Base-by-base conservation (phyloP, 2,113 vertebrate species). In the Vidua chalybeata region DNA sequence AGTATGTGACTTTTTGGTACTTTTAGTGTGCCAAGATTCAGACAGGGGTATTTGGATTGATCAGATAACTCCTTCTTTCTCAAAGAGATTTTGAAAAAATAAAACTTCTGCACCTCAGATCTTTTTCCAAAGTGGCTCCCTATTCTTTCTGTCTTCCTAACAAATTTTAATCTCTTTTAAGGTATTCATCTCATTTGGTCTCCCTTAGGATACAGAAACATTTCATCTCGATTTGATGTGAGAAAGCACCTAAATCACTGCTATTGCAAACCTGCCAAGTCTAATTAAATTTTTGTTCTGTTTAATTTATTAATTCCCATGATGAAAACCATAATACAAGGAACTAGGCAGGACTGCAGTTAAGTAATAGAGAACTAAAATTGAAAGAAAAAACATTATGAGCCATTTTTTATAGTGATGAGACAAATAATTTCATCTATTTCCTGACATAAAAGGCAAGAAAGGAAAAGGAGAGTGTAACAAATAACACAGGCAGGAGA, bases 341-440 rank as follows among this genome's bases (percentile, higher is more conserved):
- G 85, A 83, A 68, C 33, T 46, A 90, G 63, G 43, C 28, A 75
- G 72, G 61, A 24, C 54, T 91, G 79, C 59, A 72, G 64, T 84
- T 87, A 90, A 91, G 84, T 82, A 95, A 91, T 61, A 90, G 90
- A 90, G 84, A 93, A 72, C 39, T 41, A 35, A 58, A 81, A 69
- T 15, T 43, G 74, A 87, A 73, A 95, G 83, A 54, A 79, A 79
- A 90, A 96, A 48, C 61, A 93, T 71, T 83, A 46, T 90, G 88
- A 94, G 80, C 59, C 39, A 24, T 75, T 89, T 64, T 91, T 90
- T 83, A 79, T 79, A 92, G 77, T 69, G 75, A 92, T 2, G 46
- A 87, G 86, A 85, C 56, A 90, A 96, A 96, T 94, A 61, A 95
- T 93, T 97, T 96, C 62, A 93, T 96, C 95, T 86, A 72, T 94